Percentiles rank a stretch among this genome's conserved stretches.
These are phyloP conservation scores for Henicopernis longicauda DNA, from an alignment of 2,113 vertebrate genomes.

Conservation along the genomic window DNA sequence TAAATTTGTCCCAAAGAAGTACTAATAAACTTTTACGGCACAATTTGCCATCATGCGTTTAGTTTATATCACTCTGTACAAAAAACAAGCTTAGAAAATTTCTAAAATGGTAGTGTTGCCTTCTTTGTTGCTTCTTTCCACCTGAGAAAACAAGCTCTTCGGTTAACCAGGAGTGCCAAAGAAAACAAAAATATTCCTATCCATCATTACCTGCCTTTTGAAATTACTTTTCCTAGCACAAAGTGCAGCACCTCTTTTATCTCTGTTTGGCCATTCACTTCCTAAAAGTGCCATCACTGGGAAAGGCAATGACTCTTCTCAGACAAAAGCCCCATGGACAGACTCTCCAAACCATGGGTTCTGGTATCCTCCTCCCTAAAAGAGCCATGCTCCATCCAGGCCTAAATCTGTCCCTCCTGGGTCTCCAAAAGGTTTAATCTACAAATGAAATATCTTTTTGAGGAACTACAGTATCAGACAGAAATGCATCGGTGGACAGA, in stretches of 20 bases:
- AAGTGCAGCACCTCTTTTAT: not conserved
- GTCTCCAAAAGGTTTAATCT: not conserved
- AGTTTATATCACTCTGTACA: not conserved
- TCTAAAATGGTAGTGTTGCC: not conserved
- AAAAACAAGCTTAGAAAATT: not conserved
- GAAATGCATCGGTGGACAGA: not conserved
- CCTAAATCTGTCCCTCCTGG: not conserved
- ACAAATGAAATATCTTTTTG: not conserved
- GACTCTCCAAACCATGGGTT: not conserved
- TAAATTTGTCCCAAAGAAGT: not conserved
- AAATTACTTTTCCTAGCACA: not conserved
- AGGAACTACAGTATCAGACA: not conserved
- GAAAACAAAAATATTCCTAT: conserved; percentile 15
- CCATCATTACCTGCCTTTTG: not conserved
- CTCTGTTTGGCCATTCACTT: not conserved
- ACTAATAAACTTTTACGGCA: not conserved
- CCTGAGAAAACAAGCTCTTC: not conserved
- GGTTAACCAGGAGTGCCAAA: not conserved
- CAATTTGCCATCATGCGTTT: not conserved
- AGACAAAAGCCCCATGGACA: not conserved
- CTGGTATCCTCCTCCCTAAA: not conserved
- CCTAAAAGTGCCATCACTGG: not conserved
- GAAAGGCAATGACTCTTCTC: not conserved
- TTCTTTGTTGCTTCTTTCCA: not conserved
- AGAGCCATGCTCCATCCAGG: not conserved